Evolutionary conservation across 2,113 vertebrate genomes (phyloP).

Genomic region (Chascanopsetta lugubris): DNA sequence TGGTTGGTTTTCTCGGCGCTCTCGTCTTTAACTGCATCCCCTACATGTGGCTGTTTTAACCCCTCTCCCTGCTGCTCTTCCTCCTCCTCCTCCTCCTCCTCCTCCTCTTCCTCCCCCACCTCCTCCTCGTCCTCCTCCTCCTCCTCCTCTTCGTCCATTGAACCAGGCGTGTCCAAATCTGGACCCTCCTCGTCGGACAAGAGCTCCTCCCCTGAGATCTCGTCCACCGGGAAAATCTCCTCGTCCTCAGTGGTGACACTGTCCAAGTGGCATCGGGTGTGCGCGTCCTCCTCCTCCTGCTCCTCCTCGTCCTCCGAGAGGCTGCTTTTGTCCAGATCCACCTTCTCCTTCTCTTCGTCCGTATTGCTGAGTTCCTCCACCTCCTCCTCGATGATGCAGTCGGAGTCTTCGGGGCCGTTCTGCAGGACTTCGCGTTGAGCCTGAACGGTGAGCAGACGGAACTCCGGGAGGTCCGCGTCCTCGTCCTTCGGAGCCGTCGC

Average conservation of each 20-base stretch:
- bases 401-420: constrained; percentile 75
- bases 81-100: constrained; percentile 65
- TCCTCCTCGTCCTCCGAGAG: constrained; percentile 48
- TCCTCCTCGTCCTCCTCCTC: constrained; percentile 50
- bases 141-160: constrained; percentile 64
- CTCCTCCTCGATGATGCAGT: constrained; percentile 83
- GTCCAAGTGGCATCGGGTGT: constrained; percentile 58
- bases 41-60: too few relatives aligned
- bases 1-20: constrained; percentile 39
- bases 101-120: constrained; percentile 39
- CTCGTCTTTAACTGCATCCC: constrained; percentile 45
- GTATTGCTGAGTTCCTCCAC: constrained; percentile 80
- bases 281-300: constrained; percentile 70
- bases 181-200: constrained; percentile 86
- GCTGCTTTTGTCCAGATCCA: constrained; percentile 72
- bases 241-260: constrained; percentile 77
- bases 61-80: too few relatives aligned
- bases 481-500: constrained; percentile 5
- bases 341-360: constrained; percentile 78
- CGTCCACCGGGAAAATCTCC: constrained; percentile 76
- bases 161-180: constrained; percentile 59
- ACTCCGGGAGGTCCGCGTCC: background rate
- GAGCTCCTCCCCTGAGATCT: constrained; percentile 84
- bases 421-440: constrained; percentile 18
- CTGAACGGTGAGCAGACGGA: constrained; percentile 44